phyloP scores from a whole-genome alignment of 2,113 vertebrate genomes.

The Ceyx melanurus region DNA sequence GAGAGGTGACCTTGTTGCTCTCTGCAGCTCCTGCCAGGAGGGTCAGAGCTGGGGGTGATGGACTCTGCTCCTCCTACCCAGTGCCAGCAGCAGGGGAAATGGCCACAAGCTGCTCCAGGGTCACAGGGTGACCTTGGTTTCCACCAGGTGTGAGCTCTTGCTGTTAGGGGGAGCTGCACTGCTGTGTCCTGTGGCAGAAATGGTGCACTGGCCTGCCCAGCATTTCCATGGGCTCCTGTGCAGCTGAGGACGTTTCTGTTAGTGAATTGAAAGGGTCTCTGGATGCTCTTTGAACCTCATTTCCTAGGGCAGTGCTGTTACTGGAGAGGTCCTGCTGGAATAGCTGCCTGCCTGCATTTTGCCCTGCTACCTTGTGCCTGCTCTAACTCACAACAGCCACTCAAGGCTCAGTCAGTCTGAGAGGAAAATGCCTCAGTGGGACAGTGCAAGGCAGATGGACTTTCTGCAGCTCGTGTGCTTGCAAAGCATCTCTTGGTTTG shows the following conservation, averaged over 20 bases:
- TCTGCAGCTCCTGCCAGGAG: too few relatives aligned
- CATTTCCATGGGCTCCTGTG: background rate
- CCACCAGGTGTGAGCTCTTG: background rate
- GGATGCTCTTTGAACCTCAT: background rate
- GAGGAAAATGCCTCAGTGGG: background rate
- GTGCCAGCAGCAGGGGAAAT: too few relatives aligned
- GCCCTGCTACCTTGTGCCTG: background rate
- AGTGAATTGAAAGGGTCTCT: background rate
- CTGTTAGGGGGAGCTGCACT: background rate
- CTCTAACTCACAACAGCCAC: background rate
- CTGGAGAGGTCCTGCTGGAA: background rate
- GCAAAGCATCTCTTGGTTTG: background rate
- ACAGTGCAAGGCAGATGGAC: background rate
- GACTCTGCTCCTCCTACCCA: too few relatives aligned
- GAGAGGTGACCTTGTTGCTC: too few relatives aligned
- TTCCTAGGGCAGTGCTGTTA: conserved; percentile 8
- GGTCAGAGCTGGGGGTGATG: too few relatives aligned
- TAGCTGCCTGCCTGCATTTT: conserved; percentile 30
- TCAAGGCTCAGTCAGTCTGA: background rate
- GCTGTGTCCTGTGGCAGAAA: background rate
- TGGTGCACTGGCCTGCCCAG: background rate
- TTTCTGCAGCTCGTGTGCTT: conserved; percentile 15
- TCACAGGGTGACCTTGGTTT: background rate
- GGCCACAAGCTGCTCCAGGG: too few relatives aligned
- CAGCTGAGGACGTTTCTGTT: background rate